Conservation (phyloP, 2,797 vertebrate species). For the Momotus momota region DNA sequence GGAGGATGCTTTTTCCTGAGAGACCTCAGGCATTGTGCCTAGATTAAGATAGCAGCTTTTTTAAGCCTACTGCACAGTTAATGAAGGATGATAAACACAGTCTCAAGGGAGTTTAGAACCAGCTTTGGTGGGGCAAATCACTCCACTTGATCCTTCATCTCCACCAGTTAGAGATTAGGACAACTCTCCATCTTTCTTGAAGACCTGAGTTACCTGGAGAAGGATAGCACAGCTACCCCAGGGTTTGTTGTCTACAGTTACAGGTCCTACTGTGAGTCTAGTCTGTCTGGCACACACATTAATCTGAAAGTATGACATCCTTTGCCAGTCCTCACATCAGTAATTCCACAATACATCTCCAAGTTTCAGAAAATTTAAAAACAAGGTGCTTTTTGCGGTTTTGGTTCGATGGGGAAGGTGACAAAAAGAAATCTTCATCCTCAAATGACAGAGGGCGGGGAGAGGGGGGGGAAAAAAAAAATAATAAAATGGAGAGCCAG, state of each 20-base stretch:
- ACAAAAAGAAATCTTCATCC: not conserved
- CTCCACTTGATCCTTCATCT: not conserved
- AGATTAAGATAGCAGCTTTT: not conserved
- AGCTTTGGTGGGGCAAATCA: not conserved
- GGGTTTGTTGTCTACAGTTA: no score
- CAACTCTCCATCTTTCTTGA: not conserved
- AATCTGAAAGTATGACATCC: not conserved
- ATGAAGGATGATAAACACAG: not conserved
- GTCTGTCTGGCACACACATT: not conserved
- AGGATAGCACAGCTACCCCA: not conserved
- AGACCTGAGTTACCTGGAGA: not conserved
- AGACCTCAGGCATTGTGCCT: no score
- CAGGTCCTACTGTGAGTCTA: not conserved
- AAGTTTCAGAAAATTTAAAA: not conserved
- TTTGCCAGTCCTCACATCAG: not conserved
- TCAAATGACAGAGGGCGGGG: no score
- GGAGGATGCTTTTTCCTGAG: not conserved
- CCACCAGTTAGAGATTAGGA: not conserved
- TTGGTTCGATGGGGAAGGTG: accelerated
- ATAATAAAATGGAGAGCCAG: no score
- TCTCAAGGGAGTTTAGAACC: not conserved
- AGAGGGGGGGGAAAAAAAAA: no score
- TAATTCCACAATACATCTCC: not conserved
- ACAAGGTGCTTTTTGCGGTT: accelerated
- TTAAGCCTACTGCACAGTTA: not conserved